Evolutionary conservation across 2,113 vertebrate species (phyloP).

Genomic region (Chinchilla lanigera): DNA sequence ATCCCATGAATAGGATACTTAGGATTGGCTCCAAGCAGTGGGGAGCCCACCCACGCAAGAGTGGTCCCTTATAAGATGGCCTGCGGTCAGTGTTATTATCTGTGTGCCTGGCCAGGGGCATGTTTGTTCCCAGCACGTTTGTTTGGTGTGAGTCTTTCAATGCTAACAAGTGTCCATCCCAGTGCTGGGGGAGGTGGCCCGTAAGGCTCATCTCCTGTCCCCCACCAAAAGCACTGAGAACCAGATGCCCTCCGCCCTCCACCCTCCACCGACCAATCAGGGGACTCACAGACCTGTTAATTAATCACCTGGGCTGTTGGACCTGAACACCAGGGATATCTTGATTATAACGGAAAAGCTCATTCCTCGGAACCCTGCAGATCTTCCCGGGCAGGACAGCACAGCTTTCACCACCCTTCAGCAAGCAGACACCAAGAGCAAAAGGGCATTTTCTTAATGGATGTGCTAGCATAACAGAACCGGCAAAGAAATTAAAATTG

Average conservation of each 20-base stretch:
- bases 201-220: slow-evolving; percentile 71
- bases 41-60: slow-evolving; percentile 78
- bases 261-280: slow-evolving; percentile 64
- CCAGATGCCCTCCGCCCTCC: slow-evolving; percentile 60
- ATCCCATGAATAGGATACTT: slow-evolving; percentile 73
- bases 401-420: rapidly evolving
- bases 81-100: slow-evolving; percentile 81
- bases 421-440: background rate
- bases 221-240: slow-evolving; percentile 47
- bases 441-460: background rate
- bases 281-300: slow-evolving; percentile 31
- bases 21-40: slow-evolving; percentile 79
- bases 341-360: rapidly evolving
- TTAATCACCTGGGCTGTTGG: background rate
- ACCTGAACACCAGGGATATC: background rate
- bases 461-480: background rate
- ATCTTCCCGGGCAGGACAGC: rapidly evolving
- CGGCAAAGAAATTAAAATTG: background rate
- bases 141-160: slow-evolving; percentile 76
- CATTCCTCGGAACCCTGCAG: background rate
- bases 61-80: slow-evolving; percentile 76
- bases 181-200: slow-evolving; percentile 42
- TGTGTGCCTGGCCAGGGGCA: slow-evolving; percentile 73
- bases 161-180: slow-evolving; percentile 66
- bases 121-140: slow-evolving; percentile 77